Percentiles rank a stretch among this genome's conserved stretches.
Evolutionary conservation across 2,888 invertebrate species (phyloP).

Genomic region (Nomada lathburiana): DNA sequence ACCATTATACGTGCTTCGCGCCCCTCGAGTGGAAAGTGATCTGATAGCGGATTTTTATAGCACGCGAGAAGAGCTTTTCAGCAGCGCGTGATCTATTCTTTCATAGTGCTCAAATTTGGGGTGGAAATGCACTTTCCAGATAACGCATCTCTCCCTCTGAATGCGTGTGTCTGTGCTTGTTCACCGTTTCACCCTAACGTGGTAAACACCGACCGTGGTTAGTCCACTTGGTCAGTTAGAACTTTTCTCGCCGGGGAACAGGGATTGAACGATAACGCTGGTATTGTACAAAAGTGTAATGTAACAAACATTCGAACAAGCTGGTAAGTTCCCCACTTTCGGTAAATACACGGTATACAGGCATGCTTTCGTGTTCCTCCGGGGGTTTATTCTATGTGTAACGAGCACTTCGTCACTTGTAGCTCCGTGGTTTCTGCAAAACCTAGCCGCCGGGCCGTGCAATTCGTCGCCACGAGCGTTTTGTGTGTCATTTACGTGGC

Average conservation of each 20-base stretch:
- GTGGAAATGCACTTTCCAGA: constrained; percentile 4
- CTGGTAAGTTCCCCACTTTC: neutral
- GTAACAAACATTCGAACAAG: neutral
- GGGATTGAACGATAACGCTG: neutral
- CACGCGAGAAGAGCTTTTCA: constrained; percentile 40
- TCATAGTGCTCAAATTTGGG: constrained; percentile 7
- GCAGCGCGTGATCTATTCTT: constrained; percentile 39
- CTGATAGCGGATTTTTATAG: constrained; percentile 54
- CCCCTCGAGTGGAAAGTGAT: constrained; percentile 46
- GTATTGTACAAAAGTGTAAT: neutral
- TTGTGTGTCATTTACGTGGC: constrained; percentile 18
- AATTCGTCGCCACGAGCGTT: constrained; percentile 5
- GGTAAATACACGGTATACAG: neutral
- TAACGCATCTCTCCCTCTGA: neutral
- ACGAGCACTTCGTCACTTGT: neutral
- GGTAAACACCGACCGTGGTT: too few species aligned
- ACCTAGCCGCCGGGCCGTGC: neutral
- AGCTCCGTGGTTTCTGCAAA: constrained; percentile 11
- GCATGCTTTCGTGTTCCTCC: neutral
- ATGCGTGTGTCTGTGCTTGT: too few species aligned
- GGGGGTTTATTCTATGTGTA: neutral
- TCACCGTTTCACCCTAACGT: too few species aligned
- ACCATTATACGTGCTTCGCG: constrained; percentile 39
- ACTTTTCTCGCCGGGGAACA: neutral
- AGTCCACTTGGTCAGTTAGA: too few species aligned